These are phyloP conservation scores for Lydus trimaculatus DNA, from an alignment of 2,888 invertebrate genomes.

Conservation along the genomic window DNA sequence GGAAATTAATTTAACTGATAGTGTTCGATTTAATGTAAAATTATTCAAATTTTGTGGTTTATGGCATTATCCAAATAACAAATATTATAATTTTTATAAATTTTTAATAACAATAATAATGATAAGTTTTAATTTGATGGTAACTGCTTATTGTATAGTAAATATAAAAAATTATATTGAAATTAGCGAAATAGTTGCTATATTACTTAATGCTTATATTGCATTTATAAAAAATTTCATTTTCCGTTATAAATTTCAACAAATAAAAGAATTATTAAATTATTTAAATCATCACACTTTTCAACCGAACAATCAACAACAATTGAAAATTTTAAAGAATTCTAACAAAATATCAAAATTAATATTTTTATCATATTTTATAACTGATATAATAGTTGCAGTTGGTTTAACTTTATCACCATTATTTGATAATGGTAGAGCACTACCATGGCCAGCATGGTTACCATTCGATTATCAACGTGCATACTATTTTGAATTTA, in stretches of 20 bases:
- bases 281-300: constrained; percentile 15
- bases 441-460: constrained; percentile 9
- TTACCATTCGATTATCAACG: background rate
- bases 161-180: background rate
- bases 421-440: constrained; percentile 3
- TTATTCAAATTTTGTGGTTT: background rate
- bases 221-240: background rate
- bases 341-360: constrained; percentile 12
- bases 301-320: constrained; percentile 13
- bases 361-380: constrained; percentile 13
- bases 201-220: background rate
- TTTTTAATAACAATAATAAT: too few species aligned
- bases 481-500: constrained; percentile 3
- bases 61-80: background rate
- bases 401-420: background rate
- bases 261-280: background rate
- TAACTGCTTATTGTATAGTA: background rate
- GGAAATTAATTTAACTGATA: background rate
- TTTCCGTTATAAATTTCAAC: background rate
- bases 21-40: background rate
- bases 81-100: too few species aligned
- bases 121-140: background rate
- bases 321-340: constrained; percentile 10
- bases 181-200: background rate
- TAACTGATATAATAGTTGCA: background rate